Evolutionary conservation across 2,888 invertebrate genomes (phyloP).

Genomic region (Aproaerema taeniolella): DNA sequence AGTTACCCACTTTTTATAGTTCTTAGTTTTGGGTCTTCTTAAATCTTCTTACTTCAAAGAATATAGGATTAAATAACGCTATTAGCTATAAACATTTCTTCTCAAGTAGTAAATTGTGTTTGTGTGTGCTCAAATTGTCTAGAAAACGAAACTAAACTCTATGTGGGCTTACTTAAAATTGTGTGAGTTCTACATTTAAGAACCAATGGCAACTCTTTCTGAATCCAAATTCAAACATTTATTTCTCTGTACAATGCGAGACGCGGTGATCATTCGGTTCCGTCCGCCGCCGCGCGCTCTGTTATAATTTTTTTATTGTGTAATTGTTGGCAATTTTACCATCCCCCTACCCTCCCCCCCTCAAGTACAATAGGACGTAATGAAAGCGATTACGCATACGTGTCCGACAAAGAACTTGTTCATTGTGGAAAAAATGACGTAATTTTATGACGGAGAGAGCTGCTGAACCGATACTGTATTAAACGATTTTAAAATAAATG

Average conservation of each 20-base stretch:
- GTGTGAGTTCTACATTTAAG: neutral
- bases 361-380: constrained; percentile 63
- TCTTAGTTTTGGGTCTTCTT: no score
- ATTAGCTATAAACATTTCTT: no score
- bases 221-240: neutral
- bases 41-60: no score
- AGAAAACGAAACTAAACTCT: no score
- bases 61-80: no score
- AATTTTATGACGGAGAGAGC: constrained; percentile 53
- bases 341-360: constrained; percentile 21
- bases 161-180: neutral
- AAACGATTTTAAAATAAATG: neutral
- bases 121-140: no score
- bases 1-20: no score
- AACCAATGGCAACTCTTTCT: neutral
- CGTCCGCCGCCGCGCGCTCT: constrained; percentile 18
- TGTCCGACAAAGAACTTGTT: constrained; percentile 73
- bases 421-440: constrained; percentile 61
- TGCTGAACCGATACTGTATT: neutral
- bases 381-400: constrained; percentile 77
- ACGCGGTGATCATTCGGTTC: neutral
- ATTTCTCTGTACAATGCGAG: neutral
- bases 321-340: constrained; percentile 67
- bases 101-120: no score
- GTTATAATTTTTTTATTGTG: constrained; percentile 70